Conservation (phyloP, 2,113 vertebrate species). For the Channa argus region DNA sequence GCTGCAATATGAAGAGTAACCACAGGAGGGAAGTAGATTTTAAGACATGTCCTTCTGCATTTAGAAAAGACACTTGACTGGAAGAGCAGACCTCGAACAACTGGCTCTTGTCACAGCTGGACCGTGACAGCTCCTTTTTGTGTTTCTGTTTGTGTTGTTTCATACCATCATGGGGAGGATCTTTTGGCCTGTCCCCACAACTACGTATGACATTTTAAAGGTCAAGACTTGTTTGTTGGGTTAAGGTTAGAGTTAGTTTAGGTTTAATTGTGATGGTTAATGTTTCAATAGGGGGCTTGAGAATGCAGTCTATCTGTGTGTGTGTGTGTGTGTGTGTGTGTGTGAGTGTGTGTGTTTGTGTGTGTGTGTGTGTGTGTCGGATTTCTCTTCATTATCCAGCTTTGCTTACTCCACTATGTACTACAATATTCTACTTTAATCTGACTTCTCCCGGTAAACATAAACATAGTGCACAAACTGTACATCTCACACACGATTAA, state of each 20-base stretch:
- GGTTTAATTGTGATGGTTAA: too few species aligned
- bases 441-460: constrained; percentile 3
- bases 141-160: too few species aligned
- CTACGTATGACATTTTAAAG: too few species aligned
- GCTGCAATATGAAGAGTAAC: constrained; percentile 6
- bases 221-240: too few species aligned
- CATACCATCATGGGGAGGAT: too few species aligned
- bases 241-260: too few species aligned
- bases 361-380: constrained; percentile 7
- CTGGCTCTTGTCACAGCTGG: not conserved
- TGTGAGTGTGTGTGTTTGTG: constrained; percentile 10
- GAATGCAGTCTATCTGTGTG: not conserved
- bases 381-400: constrained; percentile 1
- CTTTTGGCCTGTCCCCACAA: too few species aligned
- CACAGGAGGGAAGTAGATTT: constrained; percentile 57
- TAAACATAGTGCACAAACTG: too few species aligned
- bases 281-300: too few species aligned
- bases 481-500: constrained; percentile 4
- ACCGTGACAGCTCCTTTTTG: too few species aligned
- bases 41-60: constrained; percentile 28
- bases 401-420: constrained; percentile 20
- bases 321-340: constrained; percentile 11
- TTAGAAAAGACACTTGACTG: constrained; percentile 31
- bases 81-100: constrained; percentile 37
- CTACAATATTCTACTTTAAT: constrained; percentile 35